Evolutionary conservation across 30 jellyfish, hydroid and myxozoan genomes (phyloP), one percentile per base, ranked within the genome.

Genomic region (Chrysaora quinquecirrha): DNA sequence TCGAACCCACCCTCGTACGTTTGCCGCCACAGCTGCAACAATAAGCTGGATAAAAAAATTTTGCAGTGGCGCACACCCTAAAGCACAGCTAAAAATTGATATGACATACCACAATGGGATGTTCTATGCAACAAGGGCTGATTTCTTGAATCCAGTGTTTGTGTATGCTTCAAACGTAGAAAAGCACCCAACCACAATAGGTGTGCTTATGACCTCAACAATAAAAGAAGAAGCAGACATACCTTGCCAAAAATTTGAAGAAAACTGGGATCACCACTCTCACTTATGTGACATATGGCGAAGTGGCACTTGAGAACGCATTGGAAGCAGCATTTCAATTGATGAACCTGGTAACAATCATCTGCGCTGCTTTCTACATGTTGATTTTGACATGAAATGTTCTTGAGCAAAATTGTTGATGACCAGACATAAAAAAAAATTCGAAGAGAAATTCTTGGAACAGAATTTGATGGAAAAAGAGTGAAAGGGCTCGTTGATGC

Each of bases 261-360:
- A 35, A 68, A 30, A 68, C 6, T 31, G 72, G 72, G 56, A 38
- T 48, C 72, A 72, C 70, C 56, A 34, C 70, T 22, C 56, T 72
- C 63, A 72, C 72, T 1, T 72, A 72, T 48, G 84, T 30, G 47
- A 72, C 72, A 25, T 76, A 72, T 48, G 84, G 84, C 63, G 84
- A 72, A 72, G 71, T 38, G 48, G 84, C 84, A 6, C 71, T 72
- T n/a, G 72, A 48, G 56, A 72, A 38, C 20, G 73, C 72, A 71
- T 66, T 66, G 0, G 78, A 66, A 66, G 78, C 52, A 27, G 64
- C 60, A 29, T 66, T 66, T 66, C 78, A 16, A 66, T 66, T 22
- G 61, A 66, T 33, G 78, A 66, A 29, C 52, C 20, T 10, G 78
- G 52, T 29, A 66, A 66, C 60, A 33, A 34, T 21, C 83, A 71